Conservation (phyloP, 2,113 vertebrate genomes). For the Hippocampus barbouri region DNA sequence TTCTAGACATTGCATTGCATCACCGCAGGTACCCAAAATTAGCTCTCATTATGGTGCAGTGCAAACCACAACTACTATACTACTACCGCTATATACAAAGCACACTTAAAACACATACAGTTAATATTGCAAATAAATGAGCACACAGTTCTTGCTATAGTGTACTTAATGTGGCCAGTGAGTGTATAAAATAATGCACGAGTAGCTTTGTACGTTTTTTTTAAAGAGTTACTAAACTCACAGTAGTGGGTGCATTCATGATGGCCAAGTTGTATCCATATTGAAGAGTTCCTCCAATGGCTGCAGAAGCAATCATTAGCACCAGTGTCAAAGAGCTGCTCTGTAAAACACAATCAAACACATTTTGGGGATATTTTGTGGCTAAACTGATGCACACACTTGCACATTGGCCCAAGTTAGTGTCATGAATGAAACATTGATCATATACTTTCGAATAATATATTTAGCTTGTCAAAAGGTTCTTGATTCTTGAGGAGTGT, state of each 20-base stretch:
- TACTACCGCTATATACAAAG: no score
- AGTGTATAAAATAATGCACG: not conserved
- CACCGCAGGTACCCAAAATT: no score
- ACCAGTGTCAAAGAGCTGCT: constrained; percentile 70
- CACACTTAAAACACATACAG: no score
- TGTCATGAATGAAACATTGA: not conserved
- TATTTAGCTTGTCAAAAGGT: not conserved
- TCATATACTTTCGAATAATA: not conserved
- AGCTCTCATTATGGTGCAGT: no score
- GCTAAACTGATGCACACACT: not conserved
- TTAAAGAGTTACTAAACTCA: constrained; percentile 50
- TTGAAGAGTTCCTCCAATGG: constrained; percentile 87
- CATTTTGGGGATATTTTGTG: not conserved
- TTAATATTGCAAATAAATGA: no score
- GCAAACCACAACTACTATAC: no score
- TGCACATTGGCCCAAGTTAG: not conserved
- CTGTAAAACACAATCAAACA: constrained; percentile 44
- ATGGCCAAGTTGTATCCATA: constrained; percentile 90
- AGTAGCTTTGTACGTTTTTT: not conserved
- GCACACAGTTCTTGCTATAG: no score
- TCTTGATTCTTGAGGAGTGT: no score
- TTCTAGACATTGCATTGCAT: no score
- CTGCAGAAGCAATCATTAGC: constrained; percentile 80
- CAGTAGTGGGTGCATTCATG: constrained; percentile 83
- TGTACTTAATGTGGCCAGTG: no score